A percentile compares a stretch with the other conserved stretches of the same genome.
Conservation (phyloP, 2,888 invertebrate genomes). For the Zygothrica quintamaculata region DNA sequence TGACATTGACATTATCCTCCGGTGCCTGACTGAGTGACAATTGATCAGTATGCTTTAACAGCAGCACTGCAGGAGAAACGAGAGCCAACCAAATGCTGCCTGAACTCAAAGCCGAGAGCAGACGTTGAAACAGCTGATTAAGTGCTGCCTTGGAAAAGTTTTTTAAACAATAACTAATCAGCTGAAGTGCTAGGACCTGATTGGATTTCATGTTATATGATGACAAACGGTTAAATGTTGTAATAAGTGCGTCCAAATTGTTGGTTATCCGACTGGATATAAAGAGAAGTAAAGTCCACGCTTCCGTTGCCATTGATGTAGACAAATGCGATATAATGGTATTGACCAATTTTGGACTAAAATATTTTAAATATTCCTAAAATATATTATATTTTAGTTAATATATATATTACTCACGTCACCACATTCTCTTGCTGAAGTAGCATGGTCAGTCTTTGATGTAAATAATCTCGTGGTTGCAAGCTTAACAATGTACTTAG, state of each 20-base stretch:
- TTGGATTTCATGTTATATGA: slow-evolving; percentile 83
- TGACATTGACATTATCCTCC: slow-evolving; percentile 13
- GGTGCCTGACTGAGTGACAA: slow-evolving; percentile 73
- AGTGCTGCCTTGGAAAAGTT: slow-evolving; percentile 83
- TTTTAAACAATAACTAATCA: slow-evolving; percentile 75
- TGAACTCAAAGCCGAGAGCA: slow-evolving; percentile 70
- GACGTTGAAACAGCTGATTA: slow-evolving; percentile 81
- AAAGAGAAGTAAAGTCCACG: slow-evolving; percentile 80
- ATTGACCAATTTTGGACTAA: slow-evolving; percentile 73
- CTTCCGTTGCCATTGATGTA: slow-evolving; percentile 83
- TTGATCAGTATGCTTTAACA: slow-evolving; percentile 77
- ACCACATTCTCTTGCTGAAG: slow-evolving; percentile 61
- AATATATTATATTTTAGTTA: slow-evolving; percentile 15
- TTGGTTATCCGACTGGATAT: slow-evolving; percentile 81
- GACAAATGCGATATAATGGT: slow-evolving; percentile 82
- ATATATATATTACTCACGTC: slow-evolving; percentile 33
- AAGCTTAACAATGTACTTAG: slow-evolving; percentile 77
- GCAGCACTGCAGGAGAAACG: slow-evolving; percentile 82
- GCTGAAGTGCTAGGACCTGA: slow-evolving; percentile 82
- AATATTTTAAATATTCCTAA: slow-evolving; percentile 55
- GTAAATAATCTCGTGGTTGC: slow-evolving; percentile 81
- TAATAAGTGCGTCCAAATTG: slow-evolving; percentile 82
- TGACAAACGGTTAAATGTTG: slow-evolving; percentile 75
- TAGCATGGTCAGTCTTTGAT: slow-evolving; percentile 73
- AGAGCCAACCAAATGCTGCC: slow-evolving; percentile 81